Conservation (phyloP, 1,140 invertebrate species). For the Campodea augens region DNA sequence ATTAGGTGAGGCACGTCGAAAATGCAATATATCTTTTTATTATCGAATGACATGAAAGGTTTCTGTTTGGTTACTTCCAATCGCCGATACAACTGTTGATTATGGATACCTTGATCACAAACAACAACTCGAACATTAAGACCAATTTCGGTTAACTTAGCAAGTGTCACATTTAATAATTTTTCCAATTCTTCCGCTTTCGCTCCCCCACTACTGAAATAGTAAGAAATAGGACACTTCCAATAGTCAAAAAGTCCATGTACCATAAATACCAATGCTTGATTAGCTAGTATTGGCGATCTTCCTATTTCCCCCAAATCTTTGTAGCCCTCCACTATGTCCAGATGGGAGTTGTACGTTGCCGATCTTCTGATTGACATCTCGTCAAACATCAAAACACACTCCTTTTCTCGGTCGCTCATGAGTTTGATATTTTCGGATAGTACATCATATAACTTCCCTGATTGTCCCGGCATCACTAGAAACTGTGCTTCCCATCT, state of each 20-base stretch:
- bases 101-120: constrained; percentile 1
- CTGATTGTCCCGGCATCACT: too few species aligned
- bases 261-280: background rate
- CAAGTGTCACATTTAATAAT: background rate
- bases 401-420: too few species aligned
- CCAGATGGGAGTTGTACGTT: background rate
- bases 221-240: background rate
- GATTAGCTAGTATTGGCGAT: background rate
- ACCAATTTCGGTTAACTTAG: background rate
- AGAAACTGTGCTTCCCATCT: too few species aligned
- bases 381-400: background rate
- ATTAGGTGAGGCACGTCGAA: background rate
- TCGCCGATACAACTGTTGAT: background rate
- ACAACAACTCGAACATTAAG: background rate
- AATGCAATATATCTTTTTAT: background rate
- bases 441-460: too few species aligned
- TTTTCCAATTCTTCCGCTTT: background rate
- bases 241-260: background rate
- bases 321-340: background rate
- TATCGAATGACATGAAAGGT: background rate
- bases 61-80: background rate
- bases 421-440: too few species aligned
- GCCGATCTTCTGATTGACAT: background rate
- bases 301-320: background rate
- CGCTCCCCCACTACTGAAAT: background rate